Conservation (phyloP, 2,797 vertebrate species). For the Tachyglossus aculeatus region DNA sequence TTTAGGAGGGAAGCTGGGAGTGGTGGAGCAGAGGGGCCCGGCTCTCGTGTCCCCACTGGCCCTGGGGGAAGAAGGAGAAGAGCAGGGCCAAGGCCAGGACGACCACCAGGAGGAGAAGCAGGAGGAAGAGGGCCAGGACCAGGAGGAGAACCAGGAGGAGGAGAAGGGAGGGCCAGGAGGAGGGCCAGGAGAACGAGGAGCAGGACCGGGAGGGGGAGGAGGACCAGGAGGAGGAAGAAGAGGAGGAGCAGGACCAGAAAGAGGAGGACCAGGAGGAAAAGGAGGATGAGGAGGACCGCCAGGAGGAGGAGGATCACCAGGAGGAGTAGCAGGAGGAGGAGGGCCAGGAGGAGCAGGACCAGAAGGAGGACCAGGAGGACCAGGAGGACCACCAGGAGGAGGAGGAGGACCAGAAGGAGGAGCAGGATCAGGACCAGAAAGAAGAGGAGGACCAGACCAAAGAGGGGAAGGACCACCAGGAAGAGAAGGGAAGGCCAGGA, state of each 20-base stretch:
- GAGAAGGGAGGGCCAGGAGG: no score
- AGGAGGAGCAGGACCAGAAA: no score
- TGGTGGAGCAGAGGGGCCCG: neutral
- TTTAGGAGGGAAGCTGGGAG: neutral
- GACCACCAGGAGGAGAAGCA: neutral
- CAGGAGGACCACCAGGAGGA: no score
- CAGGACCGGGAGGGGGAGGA: no score
- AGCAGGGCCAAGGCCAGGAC: neutral
- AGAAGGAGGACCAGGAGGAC: neutral
- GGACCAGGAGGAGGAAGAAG: no score
- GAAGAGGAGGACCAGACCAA: accelerated
- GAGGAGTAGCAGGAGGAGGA: no score
- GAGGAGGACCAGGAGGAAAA: neutral
- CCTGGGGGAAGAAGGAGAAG: neutral
- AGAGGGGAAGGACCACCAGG: neutral
- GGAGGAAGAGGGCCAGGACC: no score
- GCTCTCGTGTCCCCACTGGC: no score
- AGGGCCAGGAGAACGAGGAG: no score
- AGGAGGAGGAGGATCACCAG: no score
- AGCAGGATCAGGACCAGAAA: neutral
- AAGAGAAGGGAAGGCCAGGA: no score
- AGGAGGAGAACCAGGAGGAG: neutral
- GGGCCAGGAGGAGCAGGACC: neutral
- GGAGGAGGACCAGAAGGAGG: neutral
- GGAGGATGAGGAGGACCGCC: neutral